phyloP scores from a whole-genome alignment of 1,140 invertebrate genomes.

The Chionoecetes opilio region DNA sequence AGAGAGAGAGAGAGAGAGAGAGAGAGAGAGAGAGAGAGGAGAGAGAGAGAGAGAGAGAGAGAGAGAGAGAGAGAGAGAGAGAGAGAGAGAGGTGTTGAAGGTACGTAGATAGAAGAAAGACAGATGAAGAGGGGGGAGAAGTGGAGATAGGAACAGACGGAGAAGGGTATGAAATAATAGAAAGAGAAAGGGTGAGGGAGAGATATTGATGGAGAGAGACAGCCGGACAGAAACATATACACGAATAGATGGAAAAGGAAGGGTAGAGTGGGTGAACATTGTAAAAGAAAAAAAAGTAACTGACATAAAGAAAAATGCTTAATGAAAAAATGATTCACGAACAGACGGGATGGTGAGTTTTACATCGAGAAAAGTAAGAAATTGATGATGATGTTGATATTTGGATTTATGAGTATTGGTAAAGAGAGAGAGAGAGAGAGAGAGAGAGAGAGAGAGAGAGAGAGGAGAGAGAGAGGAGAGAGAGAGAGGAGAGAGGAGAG shows the following conservation, averaged over 20 bases:
- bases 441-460: neutral
- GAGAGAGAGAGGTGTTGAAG: conserved; percentile 65
- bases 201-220: conserved; percentile 53
- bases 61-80: conserved; percentile 64
- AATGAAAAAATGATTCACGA: conserved; percentile 7
- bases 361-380: neutral
- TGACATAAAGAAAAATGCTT: neutral
- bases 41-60: conserved; percentile 53
- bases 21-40: conserved; percentile 34
- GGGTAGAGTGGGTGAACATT: neutral
- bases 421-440: neutral
- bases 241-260: conserved; percentile 38
- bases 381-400: neutral
- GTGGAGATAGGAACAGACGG: conserved; percentile 66
- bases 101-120: conserved; percentile 57
- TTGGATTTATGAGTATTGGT: no score
- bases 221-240: conserved; percentile 22
- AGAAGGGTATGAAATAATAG: neutral
- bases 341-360: neutral
- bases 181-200: conserved; percentile 33
- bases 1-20: conserved; percentile 32
- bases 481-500: neutral
- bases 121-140: conserved; percentile 46
- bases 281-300: conserved; percentile 18
- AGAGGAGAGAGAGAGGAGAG: neutral